Evolutionary conservation across 2,113 vertebrate genomes (phyloP), one percentile per base, ranked within the genome.

Genomic region (Penelope pileata): DNA sequence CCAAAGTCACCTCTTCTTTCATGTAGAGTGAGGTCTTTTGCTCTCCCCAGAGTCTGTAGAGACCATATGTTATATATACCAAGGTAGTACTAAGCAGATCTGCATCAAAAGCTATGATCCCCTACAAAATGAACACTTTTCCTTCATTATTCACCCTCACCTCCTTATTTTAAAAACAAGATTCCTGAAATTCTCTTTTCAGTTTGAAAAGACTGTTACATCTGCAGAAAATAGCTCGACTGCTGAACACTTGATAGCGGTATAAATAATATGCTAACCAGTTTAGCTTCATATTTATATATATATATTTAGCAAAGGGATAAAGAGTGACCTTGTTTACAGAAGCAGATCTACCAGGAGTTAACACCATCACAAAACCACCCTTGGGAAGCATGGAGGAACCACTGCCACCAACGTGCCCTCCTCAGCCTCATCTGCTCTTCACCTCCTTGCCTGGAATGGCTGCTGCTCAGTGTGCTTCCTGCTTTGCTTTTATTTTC

Each of bases 341-440:
- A 26, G 34, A 82, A 81, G 26, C 6, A 79, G 78, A 64, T 32
- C 63, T 45, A 43, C 32, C 47, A 50, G 36, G 51, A 60, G 19
- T 5, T 38, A 34, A 60, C 4, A 45, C 12, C 29, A 12, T 2
- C 27, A 5, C 18, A 67, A 34, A 86, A 38, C 19, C 32, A 26
- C 43, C 29, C 66, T 14, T 4, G 9, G n/a, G 51, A 5, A 0
- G 0, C 0, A 0, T 3, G 45, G 32, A 79, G 47, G 32, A 69
- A 43, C 51, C 0, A 0, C 34, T 29, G 16, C 30, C 29, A 21
- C 66, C 77, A 51, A 12, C 2, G 0, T 10, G 27, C 32, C 26
- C 6, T 15, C 15, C 63, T 42, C 50, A 90, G 1, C 9, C 12
- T 58, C 78, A 34, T 18, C 34, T 8, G 5, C 40, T 86, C 64